Base-by-base conservation (phyloP, 2,113 vertebrate genomes). In the Pygoscelis adeliae region DNA sequence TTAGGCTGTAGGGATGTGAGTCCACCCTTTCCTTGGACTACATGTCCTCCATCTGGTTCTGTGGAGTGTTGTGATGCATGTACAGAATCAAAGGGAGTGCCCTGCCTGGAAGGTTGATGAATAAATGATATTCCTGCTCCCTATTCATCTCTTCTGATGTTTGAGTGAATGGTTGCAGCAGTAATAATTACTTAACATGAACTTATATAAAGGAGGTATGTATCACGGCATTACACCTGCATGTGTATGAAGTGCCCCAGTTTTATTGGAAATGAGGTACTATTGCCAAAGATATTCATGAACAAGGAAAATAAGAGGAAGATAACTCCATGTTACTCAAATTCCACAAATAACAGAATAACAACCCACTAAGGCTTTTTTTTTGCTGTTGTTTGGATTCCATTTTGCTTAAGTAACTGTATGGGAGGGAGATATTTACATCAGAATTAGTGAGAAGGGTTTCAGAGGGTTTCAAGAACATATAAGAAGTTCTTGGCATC, bases 101-200 rank as follows among this genome's bases (percentile, higher is more conserved):
- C 63, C 74, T 95, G 83, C 87, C 95, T 93, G 46, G 61, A 91
- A 87, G 58, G 61, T 81, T 94, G 96, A 91, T 89, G 62, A 93
- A 86, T 85, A 79, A 69, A 81, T 58, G 9, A 50, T 26, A 74
- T 67, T 38, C 42, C 26, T 84, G 38, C 10, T 76, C 85, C 81
- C 40, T 92, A 61, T 90, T 96, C 19, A 91, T 87, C 29, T 47
- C n/a, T 73, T 88, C 86, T 95, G 55, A 91, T 82, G 50, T 82
- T 87, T 93, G 80, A 97, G 72, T 84, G 89, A 97, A 67, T 55
- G 23, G 49, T 81, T 97, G 83, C 63, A 81, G 42, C 61, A 87
- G 56, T 81, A 89, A 67, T 82, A 83, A 94, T 93, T 76, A 89
- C 61, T 73, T 78, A 53, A 89, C 52, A 62, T 72, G 6, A 80